Evolutionary conservation across 2,888 invertebrate species (phyloP).

Genomic region (Ephialtes manifestator): DNA sequence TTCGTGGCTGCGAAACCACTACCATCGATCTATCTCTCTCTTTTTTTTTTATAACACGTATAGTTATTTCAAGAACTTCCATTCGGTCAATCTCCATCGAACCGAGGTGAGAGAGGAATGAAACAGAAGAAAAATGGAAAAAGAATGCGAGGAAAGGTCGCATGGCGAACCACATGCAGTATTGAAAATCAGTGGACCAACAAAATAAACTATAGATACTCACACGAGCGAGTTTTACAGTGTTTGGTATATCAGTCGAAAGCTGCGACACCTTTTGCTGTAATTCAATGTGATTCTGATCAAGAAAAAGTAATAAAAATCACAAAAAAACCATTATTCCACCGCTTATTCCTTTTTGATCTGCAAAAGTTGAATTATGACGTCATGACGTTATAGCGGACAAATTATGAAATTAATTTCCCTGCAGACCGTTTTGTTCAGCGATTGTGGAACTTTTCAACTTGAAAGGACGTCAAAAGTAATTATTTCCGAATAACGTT

Average conservation of each 20-base stretch:
- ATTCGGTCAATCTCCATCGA: slow-evolving; percentile 25
- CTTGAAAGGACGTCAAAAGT: too few species aligned
- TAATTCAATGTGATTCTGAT: background rate
- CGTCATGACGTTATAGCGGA: too few species aligned
- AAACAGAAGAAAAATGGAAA: slow-evolving; percentile 8
- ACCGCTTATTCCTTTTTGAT: too few species aligned
- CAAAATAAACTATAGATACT: background rate
- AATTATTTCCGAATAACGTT: too few species aligned
- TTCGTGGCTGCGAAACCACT: slow-evolving; percentile 2
- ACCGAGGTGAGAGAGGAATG: background rate
- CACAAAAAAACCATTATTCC: too few species aligned
- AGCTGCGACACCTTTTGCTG: background rate
- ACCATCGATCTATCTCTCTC: background rate
- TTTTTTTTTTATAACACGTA: background rate
- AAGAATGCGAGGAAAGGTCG: background rate
- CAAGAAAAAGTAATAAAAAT: background rate
- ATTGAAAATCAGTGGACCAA: slow-evolving; percentile 34
- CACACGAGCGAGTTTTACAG: background rate
- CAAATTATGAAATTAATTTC: too few species aligned
- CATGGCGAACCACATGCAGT: background rate
- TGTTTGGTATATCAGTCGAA: background rate
- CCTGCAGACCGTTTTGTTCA: too few species aligned
- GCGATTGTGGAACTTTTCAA: too few species aligned
- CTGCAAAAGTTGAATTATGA: too few species aligned
- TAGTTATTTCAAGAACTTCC: slow-evolving; percentile 31